Conservation (phyloP, 2,113 vertebrate species). For the Ctenodactylus gundi region DNA sequence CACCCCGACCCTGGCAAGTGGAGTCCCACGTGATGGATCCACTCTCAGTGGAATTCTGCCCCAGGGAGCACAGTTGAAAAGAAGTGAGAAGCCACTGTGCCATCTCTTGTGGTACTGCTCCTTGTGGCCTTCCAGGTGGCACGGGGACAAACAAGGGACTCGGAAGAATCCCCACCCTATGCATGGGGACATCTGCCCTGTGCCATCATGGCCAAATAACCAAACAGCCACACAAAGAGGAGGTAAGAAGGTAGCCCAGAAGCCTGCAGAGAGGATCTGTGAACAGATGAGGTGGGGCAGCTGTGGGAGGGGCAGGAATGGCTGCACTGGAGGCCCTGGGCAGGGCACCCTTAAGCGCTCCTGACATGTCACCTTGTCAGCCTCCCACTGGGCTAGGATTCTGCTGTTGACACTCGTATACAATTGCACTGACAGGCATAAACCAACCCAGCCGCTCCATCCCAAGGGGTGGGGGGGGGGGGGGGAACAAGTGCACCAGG, state of each 20-base stretch:
- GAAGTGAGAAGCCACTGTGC: background rate
- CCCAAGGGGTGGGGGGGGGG: too few relatives aligned
- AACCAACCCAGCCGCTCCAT: background rate
- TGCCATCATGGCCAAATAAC: fast-evolving
- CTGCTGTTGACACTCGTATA: background rate
- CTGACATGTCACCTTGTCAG: too few relatives aligned
- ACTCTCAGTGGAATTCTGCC: background rate
- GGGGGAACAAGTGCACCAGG: too few relatives aligned
- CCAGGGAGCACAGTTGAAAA: background rate
- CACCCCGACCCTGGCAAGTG: background rate
- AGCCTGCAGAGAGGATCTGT: background rate
- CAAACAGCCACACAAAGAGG: background rate
- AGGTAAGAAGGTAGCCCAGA: background rate
- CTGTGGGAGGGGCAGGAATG: too few relatives aligned
- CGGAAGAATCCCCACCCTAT: background rate
- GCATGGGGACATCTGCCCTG: background rate
- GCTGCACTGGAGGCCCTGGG: too few relatives aligned
- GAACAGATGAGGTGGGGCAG: background rate
- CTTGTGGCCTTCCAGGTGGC: background rate
- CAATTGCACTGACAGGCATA: conserved; percentile 50
- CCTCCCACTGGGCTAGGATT: background rate
- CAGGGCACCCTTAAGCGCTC: too few relatives aligned
- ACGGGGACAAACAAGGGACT: background rate
- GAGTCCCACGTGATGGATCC: background rate
- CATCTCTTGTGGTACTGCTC: background rate